A percentile compares a stretch with the other conserved stretches of the same genome.
Conservation (phyloP, 2,888 invertebrate genomes). For the Serripes groenlandicus region DNA sequence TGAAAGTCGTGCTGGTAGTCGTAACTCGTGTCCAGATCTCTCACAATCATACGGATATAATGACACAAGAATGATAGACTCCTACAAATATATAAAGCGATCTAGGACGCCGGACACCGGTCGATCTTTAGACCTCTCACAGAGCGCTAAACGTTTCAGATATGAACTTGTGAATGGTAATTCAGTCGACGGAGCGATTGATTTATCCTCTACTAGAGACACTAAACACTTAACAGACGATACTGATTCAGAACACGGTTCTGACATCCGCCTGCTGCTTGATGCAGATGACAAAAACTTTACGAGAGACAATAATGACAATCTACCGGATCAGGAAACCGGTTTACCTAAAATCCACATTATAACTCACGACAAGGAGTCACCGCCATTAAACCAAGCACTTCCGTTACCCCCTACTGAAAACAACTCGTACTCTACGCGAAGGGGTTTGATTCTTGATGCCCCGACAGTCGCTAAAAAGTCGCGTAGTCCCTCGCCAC, state of each 20-base stretch:
- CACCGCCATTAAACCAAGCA: conserved; percentile 73
- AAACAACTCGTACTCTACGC: conserved; percentile 80
- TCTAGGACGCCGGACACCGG: conserved; percentile 68
- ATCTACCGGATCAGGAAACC: conserved; percentile 54
- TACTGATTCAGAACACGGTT: conserved; percentile 64
- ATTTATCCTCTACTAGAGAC: conserved; percentile 76
- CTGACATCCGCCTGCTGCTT: conserved; percentile 23
- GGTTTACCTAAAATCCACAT: conserved; percentile 80
- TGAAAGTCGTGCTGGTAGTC: conserved; percentile 60
- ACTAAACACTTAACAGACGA: conserved; percentile 51
- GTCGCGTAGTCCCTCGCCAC: conserved; percentile 79
- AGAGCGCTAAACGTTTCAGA: conserved; percentile 64
- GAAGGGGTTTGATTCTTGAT: conserved; percentile 83
- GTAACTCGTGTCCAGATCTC: conserved; percentile 66
- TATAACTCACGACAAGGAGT: conserved; percentile 73
- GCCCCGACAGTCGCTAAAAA: conserved; percentile 82
- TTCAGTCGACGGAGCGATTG: conserved; percentile 78
- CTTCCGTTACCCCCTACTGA: conserved; percentile 80
- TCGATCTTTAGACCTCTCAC: conserved; percentile 70
- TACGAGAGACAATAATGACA: conserved; percentile 44
- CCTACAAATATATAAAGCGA: conserved; percentile 54
- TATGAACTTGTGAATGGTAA: conserved; percentile 59
- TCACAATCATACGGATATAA: conserved; percentile 32
- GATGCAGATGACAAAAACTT: conserved; percentile 46
- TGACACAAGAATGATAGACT: conserved; percentile 38